Evolutionary conservation across 2,113 vertebrate genomes (phyloP).

Genomic region (Etia nguti): DNA sequence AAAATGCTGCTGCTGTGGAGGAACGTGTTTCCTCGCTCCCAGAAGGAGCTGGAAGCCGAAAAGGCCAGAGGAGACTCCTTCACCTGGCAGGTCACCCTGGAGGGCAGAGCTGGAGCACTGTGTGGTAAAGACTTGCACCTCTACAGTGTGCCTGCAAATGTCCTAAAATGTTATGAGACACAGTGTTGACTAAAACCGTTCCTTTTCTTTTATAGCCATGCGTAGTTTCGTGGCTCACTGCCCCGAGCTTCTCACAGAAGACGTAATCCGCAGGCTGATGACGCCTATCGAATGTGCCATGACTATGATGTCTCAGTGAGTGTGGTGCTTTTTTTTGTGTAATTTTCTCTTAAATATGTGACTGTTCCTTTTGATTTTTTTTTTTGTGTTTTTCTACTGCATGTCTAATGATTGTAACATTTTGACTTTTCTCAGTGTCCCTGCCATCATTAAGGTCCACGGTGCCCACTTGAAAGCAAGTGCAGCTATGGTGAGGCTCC

Average conservation of each 20-base stretch:
- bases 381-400: neutral
- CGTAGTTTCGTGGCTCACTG: slow-evolving; percentile 98
- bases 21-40: slow-evolving; percentile 95
- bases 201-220: slow-evolving; percentile 79
- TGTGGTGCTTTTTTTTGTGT: slow-evolving; percentile 26
- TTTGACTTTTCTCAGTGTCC: slow-evolving; percentile 74
- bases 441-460: slow-evolving; percentile 94
- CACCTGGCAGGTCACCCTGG: slow-evolving; percentile 97
- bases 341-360: neutral
- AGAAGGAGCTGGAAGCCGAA: slow-evolving; percentile 96
- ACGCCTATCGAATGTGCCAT: slow-evolving; percentile 98
- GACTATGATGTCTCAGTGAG: slow-evolving; percentile 99
- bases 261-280: slow-evolving; percentile 96
- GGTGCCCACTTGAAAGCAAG: slow-evolving; percentile 97
- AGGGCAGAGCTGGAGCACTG: slow-evolving; percentile 93
- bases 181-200: neutral
- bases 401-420: neutral
- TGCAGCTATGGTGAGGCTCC: slow-evolving; percentile 95
- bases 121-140: slow-evolving; percentile 80
- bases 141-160: neutral
- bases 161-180: neutral
- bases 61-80: slow-evolving; percentile 95
- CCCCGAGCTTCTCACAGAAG: slow-evolving; percentile 94
- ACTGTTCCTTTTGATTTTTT: fast-evolving
- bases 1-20: slow-evolving; percentile 97